phyloP scores from a whole-genome alignment of 2,888 invertebrate genomes.

The Leucophora obtusa region DNA sequence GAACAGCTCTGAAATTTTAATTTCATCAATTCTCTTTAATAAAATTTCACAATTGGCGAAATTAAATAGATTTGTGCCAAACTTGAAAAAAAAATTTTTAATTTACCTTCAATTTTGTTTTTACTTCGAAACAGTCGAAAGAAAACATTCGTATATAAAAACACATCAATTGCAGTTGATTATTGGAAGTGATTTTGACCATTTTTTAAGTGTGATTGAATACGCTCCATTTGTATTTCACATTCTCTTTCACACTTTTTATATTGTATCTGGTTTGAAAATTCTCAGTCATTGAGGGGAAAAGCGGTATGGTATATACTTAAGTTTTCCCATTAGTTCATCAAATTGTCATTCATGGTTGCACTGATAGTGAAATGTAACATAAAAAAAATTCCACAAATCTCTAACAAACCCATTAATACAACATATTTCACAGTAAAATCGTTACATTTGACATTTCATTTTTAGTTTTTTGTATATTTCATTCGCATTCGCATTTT shows the following conservation, averaged over 20 bases:
- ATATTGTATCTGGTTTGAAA: constrained; percentile 23
- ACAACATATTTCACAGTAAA: constrained; percentile 56
- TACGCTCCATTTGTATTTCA: constrained; percentile 21
- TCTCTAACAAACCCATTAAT: constrained; percentile 61
- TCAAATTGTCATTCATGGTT: constrained; percentile 62
- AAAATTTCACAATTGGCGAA: too few relatives aligned
- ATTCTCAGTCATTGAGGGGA: constrained; percentile 10
- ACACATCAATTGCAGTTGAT: constrained; percentile 34
- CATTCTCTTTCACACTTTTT: constrained; percentile 7
- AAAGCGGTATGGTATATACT: constrained; percentile 42
- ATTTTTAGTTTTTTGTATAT: constrained; percentile 36
- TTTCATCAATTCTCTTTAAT: too few relatives aligned
- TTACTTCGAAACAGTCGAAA: too few relatives aligned
- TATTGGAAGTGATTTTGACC: constrained; percentile 36
- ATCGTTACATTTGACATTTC: constrained; percentile 62
- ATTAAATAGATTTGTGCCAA: too few relatives aligned
- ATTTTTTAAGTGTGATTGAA: constrained; percentile 41
- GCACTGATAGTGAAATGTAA: constrained; percentile 14
- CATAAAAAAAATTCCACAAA: constrained; percentile 30
- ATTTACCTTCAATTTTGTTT: too few relatives aligned
- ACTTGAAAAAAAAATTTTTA: too few relatives aligned
- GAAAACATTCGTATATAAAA: background rate
- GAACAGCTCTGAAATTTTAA: too few relatives aligned
- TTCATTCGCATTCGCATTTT: constrained; percentile 5
- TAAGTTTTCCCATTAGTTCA: constrained; percentile 62